A percentile compares a stretch with the other conserved stretches of the same genome.
These are phyloP conservation scores for Diachasmimorpha longicaudata DNA, from an alignment of 1,140 invertebrate genomes.

Conservation along the genomic window DNA sequence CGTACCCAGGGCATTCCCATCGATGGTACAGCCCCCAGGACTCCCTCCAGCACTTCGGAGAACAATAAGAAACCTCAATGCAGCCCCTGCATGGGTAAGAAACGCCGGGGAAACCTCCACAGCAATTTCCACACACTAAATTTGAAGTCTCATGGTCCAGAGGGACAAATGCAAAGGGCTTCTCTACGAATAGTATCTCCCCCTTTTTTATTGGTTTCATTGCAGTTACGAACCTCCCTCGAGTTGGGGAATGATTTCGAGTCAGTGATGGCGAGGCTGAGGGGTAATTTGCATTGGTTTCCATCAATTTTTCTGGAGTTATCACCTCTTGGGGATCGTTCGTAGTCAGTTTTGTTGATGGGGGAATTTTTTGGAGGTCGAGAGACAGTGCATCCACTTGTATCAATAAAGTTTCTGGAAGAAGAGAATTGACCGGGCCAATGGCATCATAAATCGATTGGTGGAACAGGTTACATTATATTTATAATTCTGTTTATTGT, in stretches of 20 bases:
- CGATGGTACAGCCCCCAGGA: constrained; percentile 72
- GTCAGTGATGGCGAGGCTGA: constrained; percentile 48
- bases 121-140: constrained; percentile 65
- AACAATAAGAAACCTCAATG: constrained; percentile 72
- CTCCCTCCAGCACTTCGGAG: constrained; percentile 65
- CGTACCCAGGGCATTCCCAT: constrained; percentile 76
- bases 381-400: no score
- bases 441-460: no score
- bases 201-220: constrained; percentile 66
- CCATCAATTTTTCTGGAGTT: constrained; percentile 32
- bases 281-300: constrained; percentile 46
- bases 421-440: no score
- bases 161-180: constrained; percentile 72
- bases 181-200: constrained; percentile 73
- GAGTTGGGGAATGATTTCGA: constrained; percentile 46
- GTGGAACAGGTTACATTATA: background rate
- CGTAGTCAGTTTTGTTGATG: no score
- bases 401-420: no score
- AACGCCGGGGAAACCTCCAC: constrained; percentile 54
- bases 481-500: no score
- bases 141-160: constrained; percentile 57
- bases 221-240: constrained; percentile 65
- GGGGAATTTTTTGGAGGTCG: no score
- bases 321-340: background rate
- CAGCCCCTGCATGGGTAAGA: constrained; percentile 68